A percentile compares a stretch with the other conserved stretches of the same genome.
phyloP scores from a whole-genome alignment of 2,888 invertebrate species.

The Chymomyza caudatula region DNA sequence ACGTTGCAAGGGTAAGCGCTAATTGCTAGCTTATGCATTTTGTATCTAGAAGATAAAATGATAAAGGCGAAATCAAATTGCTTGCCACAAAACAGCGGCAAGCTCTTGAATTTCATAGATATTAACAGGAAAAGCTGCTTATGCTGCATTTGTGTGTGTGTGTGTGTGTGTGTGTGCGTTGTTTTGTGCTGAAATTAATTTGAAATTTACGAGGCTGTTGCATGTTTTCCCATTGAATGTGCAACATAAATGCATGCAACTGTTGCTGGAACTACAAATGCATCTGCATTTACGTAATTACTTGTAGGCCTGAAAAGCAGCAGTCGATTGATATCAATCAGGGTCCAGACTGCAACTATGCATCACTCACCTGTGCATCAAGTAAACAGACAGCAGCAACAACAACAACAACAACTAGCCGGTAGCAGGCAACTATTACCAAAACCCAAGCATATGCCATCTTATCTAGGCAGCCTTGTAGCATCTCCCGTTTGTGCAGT shows the following conservation, averaged over 20 bases:
- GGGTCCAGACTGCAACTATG: not conserved
- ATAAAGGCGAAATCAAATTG: no score
- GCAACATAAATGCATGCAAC: no score
- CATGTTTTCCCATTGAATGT: not conserved
- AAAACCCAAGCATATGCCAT: not conserved
- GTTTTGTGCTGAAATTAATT: no score
- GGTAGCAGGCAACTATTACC: not conserved
- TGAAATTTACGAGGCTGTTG: no score
- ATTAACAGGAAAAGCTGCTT: not conserved
- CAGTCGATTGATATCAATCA: not conserved
- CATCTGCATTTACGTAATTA: not conserved
- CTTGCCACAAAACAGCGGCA: not conserved
- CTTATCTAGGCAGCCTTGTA: not conserved
- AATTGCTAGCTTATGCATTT: not conserved
- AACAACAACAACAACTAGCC: conserved; percentile 8
- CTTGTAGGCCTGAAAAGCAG: not conserved
- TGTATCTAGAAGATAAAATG: not conserved
- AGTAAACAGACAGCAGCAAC: conserved; percentile 1
- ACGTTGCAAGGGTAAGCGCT: conserved; percentile 29
- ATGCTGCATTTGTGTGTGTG: no score
- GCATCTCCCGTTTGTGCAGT: not conserved
- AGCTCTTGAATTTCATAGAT: not conserved
- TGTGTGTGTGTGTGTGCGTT: no score
- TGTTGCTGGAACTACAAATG: not conserved
- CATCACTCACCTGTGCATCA: conserved; percentile 7